Conservation (phyloP, 2,797 vertebrate species). For the Vespertilio murinus region DNA sequence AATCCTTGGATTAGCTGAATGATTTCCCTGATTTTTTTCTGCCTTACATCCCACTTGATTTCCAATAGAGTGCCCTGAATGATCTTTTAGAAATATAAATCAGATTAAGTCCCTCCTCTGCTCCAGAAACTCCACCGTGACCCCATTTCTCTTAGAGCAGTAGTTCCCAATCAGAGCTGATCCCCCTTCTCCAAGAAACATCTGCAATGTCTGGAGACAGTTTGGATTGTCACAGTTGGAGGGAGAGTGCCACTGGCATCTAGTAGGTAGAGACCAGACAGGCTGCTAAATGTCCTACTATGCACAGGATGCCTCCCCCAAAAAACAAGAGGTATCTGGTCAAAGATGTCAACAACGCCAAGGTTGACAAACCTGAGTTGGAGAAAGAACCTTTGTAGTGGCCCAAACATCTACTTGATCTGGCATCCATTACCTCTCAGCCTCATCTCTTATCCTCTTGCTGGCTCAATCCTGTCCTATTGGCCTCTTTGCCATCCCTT, state of each 20-base stretch:
- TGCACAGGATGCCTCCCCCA: not conserved
- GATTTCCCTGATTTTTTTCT: not conserved
- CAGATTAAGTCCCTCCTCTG: not conserved
- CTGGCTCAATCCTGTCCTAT: not conserved
- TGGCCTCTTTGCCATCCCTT: not conserved
- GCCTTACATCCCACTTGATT: not conserved
- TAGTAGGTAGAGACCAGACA: not conserved
- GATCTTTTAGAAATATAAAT: not conserved
- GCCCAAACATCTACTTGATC: not conserved
- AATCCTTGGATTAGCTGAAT: not conserved
- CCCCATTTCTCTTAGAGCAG: not conserved
- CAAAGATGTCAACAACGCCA: not conserved
- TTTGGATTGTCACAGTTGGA: constrained; percentile 6
- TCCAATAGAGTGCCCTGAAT: not conserved
- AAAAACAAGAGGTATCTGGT: not conserved
- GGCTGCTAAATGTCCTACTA: not conserved
- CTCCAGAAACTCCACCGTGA: not conserved
- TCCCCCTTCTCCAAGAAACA: not conserved
- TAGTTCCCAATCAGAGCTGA: not conserved
- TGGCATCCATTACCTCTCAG: not conserved
- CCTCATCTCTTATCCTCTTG: not conserved
- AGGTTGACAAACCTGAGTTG: not conserved
- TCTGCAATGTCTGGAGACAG: not conserved
- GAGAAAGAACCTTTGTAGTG: not conserved
- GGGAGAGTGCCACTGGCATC: not conserved